These are phyloP conservation scores for silkworm (Bombyx mori) DNA, from an alignment of 1,140 invertebrate species.

Conservation along the genomic window ASM3026992v2 NC_085122.1:2071001-2071500, in stretches of 20 bases:
- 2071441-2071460: conserved; percentile 50
- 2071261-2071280: conserved; percentile 95
- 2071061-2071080: too few relatives aligned
- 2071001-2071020: too few relatives aligned
- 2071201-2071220: conserved; percentile 87
- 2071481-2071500: too few relatives aligned
- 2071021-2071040: too few relatives aligned
- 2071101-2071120: too few relatives aligned
- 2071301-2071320: conserved; percentile 90
- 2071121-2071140: conserved; percentile 85
- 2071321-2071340: conserved; percentile 83
- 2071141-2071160: conserved; percentile 98
- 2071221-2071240: conserved; percentile 86
- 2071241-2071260: conserved; percentile 75
- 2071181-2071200: conserved; percentile 90
- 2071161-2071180: conserved; percentile 90
- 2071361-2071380: conserved; percentile 94
- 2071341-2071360: conserved; percentile 89
- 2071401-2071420: conserved; percentile 72
- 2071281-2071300: conserved; percentile 98
- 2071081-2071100: too few relatives aligned
- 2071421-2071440: conserved; percentile 69
- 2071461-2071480: not conserved
- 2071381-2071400: conserved; percentile 83
- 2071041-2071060: too few relatives aligned